These are phyloP conservation scores for Petaurus breviceps DNA, from an alignment of 2,113 vertebrate genomes.

Conservation along the genomic window DNA sequence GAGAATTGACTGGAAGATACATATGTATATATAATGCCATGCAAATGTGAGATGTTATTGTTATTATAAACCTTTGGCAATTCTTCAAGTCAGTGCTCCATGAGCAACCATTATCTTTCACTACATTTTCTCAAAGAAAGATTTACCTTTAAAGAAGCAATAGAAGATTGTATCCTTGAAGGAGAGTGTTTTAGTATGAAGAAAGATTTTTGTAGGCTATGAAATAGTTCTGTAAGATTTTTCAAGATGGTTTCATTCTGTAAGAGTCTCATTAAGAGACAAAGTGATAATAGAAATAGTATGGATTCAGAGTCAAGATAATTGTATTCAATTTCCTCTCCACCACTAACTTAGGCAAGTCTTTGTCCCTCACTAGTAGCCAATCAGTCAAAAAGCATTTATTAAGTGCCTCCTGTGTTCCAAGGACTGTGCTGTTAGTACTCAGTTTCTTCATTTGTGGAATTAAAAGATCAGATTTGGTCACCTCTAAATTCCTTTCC, in stretches of 20 bases:
- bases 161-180: constrained; percentile 11
- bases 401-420: not conserved
- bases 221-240: constrained; percentile 8
- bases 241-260: not conserved
- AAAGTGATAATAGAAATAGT: too few species aligned
- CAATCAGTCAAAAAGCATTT: constrained; percentile 30
- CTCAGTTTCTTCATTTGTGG: too few species aligned
- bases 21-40: not conserved
- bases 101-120: constrained; percentile 6
- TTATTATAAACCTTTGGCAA: constrained; percentile 15
- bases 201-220: constrained; percentile 2
- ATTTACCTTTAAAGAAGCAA: constrained; percentile 36
- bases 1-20: too few species aligned
- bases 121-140: constrained; percentile 4
- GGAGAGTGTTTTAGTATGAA: not conserved
- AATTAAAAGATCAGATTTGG: too few species aligned
- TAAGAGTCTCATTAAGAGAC: too few species aligned
- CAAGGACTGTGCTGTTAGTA: too few species aligned
- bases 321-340: constrained; percentile 2
- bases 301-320: constrained; percentile 12
- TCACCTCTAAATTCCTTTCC: too few species aligned
- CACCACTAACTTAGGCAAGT: not conserved
- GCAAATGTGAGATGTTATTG: not conserved
- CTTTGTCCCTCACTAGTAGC: not conserved
- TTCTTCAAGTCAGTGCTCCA: not conserved